phyloP scores from a whole-genome alignment of 2,888 invertebrate species.

The Dendrolimus houi region DNA sequence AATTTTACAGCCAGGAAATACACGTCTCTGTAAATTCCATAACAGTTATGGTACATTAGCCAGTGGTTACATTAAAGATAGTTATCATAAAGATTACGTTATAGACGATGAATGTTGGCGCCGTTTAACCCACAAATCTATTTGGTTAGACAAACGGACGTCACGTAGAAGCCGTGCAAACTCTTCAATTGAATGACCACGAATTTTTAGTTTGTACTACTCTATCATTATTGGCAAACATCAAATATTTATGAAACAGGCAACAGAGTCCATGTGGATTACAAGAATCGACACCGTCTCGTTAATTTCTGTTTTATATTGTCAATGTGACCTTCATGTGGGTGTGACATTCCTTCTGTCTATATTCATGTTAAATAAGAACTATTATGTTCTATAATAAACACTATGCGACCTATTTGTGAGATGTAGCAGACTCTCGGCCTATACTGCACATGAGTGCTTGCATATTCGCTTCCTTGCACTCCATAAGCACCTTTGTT shows the following conservation, averaged over 20 bases:
- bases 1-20: slow-evolving; percentile 62
- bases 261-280: slow-evolving; percentile 10
- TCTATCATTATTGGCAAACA: slow-evolving; percentile 31
- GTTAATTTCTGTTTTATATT: not conserved
- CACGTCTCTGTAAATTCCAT: slow-evolving; percentile 40
- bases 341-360: slow-evolving; percentile 9
- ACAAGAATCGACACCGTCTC: not conserved
- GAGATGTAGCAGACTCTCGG: slow-evolving; percentile 1
- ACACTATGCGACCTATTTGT: slow-evolving; percentile 54
- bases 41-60: slow-evolving; percentile 43
- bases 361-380: slow-evolving; percentile 44
- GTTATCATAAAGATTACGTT: slow-evolving; percentile 21
- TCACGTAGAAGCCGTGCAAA: slow-evolving; percentile 41
- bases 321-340: not conserved
- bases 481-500: slow-evolving; percentile 59
- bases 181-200: slow-evolving; percentile 47
- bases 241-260: slow-evolving; percentile 21
- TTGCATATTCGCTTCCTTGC: slow-evolving; percentile 56
- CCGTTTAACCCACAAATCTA: slow-evolving; percentile 36
- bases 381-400: slow-evolving; percentile 42
- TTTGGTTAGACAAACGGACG: slow-evolving; percentile 48
- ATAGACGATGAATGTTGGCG: slow-evolving; percentile 48
- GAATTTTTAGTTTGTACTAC: slow-evolving; percentile 31
- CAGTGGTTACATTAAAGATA: slow-evolving; percentile 32
- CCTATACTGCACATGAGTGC: slow-evolving; percentile 40